Evolutionary conservation across 2,797 vertebrate genomes (phyloP).

Genomic region (Atherinosoma microstoma): DNA sequence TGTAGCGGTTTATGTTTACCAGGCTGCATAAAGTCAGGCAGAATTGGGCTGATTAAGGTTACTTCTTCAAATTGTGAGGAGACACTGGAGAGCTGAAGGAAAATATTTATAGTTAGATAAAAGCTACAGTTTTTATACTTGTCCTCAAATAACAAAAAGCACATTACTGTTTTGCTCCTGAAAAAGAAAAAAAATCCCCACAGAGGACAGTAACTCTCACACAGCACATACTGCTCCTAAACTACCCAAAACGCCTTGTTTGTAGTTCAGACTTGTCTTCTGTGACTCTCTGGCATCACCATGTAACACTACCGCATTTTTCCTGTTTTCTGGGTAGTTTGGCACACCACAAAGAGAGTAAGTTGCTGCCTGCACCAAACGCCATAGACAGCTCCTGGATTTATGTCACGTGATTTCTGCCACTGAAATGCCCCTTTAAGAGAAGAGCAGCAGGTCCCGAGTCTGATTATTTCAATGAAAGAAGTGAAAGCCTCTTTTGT

Average conservation of each 20-base stretch:
- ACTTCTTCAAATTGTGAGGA: neutral
- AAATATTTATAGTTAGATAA: neutral
- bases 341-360: neutral
- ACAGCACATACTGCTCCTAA: neutral
- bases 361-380: neutral
- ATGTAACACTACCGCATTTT: neutral
- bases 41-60: neutral
- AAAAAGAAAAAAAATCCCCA: neutral
- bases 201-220: neutral
- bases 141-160: neutral
- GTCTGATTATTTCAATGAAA: neutral
- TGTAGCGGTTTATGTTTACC: no score
- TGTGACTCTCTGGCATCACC: neutral
- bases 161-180: neutral
- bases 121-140: neutral
- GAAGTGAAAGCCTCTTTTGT: neutral
- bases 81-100: neutral
- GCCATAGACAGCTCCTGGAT: neutral
- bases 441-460: neutral
- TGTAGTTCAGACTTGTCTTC: neutral
- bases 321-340: neutral
- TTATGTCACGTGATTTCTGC: neutral
- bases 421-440: neutral
- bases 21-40: neutral
- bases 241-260: neutral